These are phyloP conservation scores for Nematopogon swammerdamellus DNA, from an alignment of 2,888 invertebrate species.

Conservation along the genomic window DNA sequence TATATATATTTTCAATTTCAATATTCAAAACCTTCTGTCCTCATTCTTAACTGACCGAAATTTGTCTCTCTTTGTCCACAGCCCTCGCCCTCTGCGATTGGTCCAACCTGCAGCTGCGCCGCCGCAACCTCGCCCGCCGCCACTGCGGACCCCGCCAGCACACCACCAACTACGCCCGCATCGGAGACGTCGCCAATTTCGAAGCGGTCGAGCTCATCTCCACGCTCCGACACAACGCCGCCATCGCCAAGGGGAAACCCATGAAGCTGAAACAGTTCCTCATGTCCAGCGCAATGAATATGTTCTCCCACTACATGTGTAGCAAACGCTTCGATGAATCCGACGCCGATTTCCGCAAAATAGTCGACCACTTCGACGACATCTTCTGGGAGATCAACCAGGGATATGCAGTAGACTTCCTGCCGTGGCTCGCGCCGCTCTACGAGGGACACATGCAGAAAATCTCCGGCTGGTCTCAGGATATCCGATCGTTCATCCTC, in stretches of 20 bases:
- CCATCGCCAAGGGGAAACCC: conserved; percentile 24
- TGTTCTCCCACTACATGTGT: conserved; percentile 87
- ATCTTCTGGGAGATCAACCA: conserved; percentile 93
- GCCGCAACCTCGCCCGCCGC: conserved; percentile 73
- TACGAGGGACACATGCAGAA: conserved; percentile 67
- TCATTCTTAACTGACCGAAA: no score
- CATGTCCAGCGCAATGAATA: conserved; percentile 74
- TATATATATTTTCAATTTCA: no score
- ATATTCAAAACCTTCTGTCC: no score
- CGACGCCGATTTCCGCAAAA: conserved; percentile 63
- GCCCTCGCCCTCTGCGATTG: conserved; percentile 86
- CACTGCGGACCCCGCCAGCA: conserved; percentile 79
- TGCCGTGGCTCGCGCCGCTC: conserved; percentile 77
- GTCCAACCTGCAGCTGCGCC: conserved; percentile 76
- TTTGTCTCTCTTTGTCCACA: no score
- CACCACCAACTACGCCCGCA: conserved; percentile 66
- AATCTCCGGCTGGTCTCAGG: conserved; percentile 65
- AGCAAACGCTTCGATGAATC: conserved; percentile 66
- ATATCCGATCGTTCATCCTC: conserved; percentile 71
- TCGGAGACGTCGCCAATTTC: conserved; percentile 66
- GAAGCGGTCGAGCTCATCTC: conserved; percentile 63
- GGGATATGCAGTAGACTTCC: conserved; percentile 81
- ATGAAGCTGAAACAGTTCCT: conserved; percentile 68
- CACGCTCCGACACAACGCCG: conserved; percentile 44
- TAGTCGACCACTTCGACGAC: conserved; percentile 74